Evolutionary conservation across 2,888 invertebrate genomes (phyloP).

Genomic region (Unio pictorum): DNA sequence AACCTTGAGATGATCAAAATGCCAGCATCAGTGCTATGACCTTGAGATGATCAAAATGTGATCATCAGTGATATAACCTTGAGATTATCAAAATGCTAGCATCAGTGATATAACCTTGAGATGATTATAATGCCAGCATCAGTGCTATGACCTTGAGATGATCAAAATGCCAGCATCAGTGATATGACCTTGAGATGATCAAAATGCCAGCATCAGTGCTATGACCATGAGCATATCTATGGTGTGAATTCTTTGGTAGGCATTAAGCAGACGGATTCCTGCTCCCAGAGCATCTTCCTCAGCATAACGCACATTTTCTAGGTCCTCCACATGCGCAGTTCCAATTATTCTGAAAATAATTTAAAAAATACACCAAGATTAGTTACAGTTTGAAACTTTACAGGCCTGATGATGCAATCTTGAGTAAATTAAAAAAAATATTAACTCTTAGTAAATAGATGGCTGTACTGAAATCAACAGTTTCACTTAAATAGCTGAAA

Average conservation of each 20-base stretch:
- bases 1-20: slow-evolving; percentile 24
- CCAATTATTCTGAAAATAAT: slow-evolving; percentile 47
- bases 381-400: background rate
- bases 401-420: background rate
- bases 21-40: background rate
- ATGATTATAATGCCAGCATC: slow-evolving; percentile 9
- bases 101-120: too few relatives aligned
- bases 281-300: slow-evolving; percentile 49
- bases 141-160: background rate
- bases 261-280: slow-evolving; percentile 47
- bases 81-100: too few relatives aligned
- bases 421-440: background rate
- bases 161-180: background rate
- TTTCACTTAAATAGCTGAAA: too few relatives aligned
- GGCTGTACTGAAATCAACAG: too few relatives aligned
- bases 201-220: slow-evolving; percentile 46
- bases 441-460: too few relatives aligned
- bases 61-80: slow-evolving; percentile 52
- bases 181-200: background rate
- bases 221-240: slow-evolving; percentile 44
- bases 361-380: background rate
- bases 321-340: slow-evolving; percentile 45
- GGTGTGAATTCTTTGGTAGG: slow-evolving; percentile 40
- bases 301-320: slow-evolving; percentile 34
- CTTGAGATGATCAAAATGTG: slow-evolving; percentile 11